Percentiles rank a stretch among this genome's conserved stretches.
Evolutionary conservation across 2,797 vertebrate genomes (phyloP).

Genomic region (Chromis chromis): DNA sequence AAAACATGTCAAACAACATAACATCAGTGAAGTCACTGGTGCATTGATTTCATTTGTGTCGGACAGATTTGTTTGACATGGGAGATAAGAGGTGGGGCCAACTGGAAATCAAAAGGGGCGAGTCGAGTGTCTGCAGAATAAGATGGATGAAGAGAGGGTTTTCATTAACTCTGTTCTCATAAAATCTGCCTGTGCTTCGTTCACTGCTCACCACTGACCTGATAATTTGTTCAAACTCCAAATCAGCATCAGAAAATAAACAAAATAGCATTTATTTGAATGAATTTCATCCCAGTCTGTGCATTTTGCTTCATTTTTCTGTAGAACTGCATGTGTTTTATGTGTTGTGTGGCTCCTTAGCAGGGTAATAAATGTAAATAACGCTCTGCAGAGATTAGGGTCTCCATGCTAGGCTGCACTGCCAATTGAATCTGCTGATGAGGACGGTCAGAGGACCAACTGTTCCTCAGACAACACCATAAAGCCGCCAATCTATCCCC

Average conservation of each 20-base stretch:
- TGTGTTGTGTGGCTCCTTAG: slow-evolving; percentile 22
- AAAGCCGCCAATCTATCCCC: slow-evolving; percentile 90
- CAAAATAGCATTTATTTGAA: not conserved
- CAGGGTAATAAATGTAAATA: slow-evolving; percentile 76
- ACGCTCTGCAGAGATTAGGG: slow-evolving; percentile 62
- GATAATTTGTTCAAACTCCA: slow-evolving; percentile 20
- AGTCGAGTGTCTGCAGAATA: slow-evolving; percentile 53
- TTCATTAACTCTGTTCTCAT: slow-evolving; percentile 46
- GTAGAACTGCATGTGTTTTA: not conserved
- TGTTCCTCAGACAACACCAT: slow-evolving; percentile 83
- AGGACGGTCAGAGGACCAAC: slow-evolving; percentile 88
- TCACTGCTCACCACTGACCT: too few relatives aligned
- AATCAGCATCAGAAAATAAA: not conserved
- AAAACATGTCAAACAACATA: not conserved
- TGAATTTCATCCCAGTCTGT: not conserved
- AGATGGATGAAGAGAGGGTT: slow-evolving; percentile 63
- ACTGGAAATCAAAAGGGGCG: slow-evolving; percentile 54
- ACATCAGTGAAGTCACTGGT: not conserved
- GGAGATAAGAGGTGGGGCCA: slow-evolving; percentile 51
- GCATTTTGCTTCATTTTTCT: not conserved
- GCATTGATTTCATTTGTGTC: slow-evolving; percentile 42
- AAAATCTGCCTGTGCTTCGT: slow-evolving; percentile 15
- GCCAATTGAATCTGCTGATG: slow-evolving; percentile 91
- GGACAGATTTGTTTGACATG: slow-evolving; percentile 42
- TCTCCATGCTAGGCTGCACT: slow-evolving; percentile 89